phyloP scores from a whole-genome alignment of 1,140 invertebrate species.

The Bombus cullumanus region DNA sequence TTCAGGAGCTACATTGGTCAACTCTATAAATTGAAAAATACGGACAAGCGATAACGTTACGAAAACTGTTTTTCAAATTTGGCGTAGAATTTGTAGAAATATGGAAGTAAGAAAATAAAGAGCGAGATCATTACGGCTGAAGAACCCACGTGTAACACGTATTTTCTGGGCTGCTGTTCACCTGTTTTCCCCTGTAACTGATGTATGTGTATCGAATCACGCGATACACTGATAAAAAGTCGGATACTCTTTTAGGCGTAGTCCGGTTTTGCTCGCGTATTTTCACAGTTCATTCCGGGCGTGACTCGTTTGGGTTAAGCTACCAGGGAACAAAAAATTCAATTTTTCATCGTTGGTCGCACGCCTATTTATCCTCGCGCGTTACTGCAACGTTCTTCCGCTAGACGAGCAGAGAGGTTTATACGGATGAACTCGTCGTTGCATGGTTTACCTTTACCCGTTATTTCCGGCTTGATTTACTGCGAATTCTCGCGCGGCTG shows the following conservation, averaged over 20 bases:
- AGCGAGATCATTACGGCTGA: background rate
- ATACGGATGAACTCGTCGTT: conserved; percentile 24
- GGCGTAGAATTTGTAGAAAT: background rate
- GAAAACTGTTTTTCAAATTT: background rate
- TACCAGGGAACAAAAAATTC: conserved; percentile 12
- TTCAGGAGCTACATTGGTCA: no score
- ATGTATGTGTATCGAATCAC: background rate
- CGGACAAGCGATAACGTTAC: background rate
- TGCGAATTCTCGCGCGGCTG: conserved; percentile 6
- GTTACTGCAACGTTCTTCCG: background rate
- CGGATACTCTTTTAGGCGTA: conserved; percentile 17
- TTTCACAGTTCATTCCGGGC: conserved; percentile 39
- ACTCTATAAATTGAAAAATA: background rate
- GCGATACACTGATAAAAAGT: conserved; percentile 41
- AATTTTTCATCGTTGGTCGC: conserved; percentile 2
- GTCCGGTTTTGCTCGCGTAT: conserved; percentile 23
- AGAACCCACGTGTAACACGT: background rate
- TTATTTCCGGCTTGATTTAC: conserved; percentile 30
- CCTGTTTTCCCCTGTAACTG: background rate
- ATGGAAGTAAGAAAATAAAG: background rate
- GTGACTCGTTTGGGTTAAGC: background rate
- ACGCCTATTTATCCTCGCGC: background rate
- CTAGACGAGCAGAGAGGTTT: background rate
- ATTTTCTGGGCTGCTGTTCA: conserved; percentile 17
- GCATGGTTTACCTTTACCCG: conserved; percentile 11